Percentiles rank a stretch among this genome's conserved stretches.
Evolutionary conservation across 2,888 invertebrate species (phyloP).

Genomic region (Anagyrus pseudococci): DNA sequence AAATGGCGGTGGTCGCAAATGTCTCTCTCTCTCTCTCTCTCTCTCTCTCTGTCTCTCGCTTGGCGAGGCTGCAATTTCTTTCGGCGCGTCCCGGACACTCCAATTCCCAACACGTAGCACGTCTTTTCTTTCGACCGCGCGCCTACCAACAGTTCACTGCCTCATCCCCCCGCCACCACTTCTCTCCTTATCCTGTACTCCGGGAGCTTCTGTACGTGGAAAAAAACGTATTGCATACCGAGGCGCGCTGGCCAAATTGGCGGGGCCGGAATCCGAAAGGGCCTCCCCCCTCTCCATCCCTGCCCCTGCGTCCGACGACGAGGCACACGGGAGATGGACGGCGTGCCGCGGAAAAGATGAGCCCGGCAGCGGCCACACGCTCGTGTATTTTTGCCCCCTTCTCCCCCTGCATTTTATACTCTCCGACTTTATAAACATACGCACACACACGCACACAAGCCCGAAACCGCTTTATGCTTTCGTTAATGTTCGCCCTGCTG

Average conservation of each 20-base stretch:
- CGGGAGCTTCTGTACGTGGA: no score
- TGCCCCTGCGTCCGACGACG: no score
- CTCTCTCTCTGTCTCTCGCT: no score
- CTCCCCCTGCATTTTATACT: not conserved
- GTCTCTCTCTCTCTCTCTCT: no score
- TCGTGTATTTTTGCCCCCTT: conserved; percentile 17
- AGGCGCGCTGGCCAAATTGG: conserved; percentile 20
- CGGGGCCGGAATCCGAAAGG: conserved; percentile 23
- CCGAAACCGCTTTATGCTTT: not conserved
- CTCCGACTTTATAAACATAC: not conserved
- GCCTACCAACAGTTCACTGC: no score
- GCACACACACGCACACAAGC: not conserved
- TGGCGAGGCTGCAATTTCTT: no score
- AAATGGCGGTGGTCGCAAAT: conserved; percentile 31
- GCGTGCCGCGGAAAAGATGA: conserved; percentile 27
- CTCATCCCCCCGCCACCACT: no score
- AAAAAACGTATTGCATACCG: conserved; percentile 9
- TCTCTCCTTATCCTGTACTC: no score
- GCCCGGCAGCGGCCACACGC: not conserved
- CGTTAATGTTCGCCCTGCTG: not conserved
- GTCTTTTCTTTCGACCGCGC: conserved; percentile 30
- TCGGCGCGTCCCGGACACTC: conserved; percentile 3
- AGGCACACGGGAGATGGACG: conserved; percentile 29
- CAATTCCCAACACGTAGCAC: conserved; percentile 39
- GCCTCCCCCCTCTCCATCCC: no score